Percentiles rank a stretch among this genome's conserved stretches.
These are phyloP conservation scores for Pentalonia nigronervosa DNA, from an alignment of 1,140 invertebrate species.

Conservation along the genomic window DNA sequence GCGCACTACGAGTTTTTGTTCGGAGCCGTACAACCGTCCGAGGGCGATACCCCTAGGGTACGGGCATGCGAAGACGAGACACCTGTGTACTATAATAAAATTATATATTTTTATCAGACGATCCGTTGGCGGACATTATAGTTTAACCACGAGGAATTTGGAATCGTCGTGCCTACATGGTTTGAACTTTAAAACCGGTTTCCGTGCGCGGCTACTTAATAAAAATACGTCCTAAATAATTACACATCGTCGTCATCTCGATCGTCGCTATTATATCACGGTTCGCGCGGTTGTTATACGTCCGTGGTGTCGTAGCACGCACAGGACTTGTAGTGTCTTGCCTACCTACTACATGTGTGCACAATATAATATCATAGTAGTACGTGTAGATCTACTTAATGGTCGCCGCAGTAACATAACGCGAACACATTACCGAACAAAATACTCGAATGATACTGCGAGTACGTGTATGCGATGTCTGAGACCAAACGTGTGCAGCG, in stretches of 20 bases:
- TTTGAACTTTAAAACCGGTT: conserved; percentile 25
- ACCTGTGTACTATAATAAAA: neutral
- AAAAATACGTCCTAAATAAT: conserved; percentile 34
- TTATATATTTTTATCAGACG: neutral
- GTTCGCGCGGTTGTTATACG: neutral
- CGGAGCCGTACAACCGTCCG: neutral
- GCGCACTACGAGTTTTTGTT: too few relatives aligned
- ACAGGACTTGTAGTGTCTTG: neutral
- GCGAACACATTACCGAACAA: neutral
- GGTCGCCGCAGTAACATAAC: neutral
- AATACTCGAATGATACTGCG: neutral
- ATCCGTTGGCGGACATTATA: neutral
- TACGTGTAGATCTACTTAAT: conserved; percentile 4
- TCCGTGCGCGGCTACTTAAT: neutral
- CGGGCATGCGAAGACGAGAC: neutral
- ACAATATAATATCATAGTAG: neutral
- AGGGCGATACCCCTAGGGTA: neutral
- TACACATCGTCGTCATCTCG: neutral
- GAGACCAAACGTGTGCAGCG: neutral
- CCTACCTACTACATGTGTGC: neutral
- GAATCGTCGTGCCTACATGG: conserved; percentile 1
- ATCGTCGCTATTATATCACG: neutral
- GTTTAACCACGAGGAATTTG: neutral
- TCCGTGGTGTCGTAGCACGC: neutral
- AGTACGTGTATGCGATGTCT: neutral